Base-by-base conservation (phyloP, 2,113 vertebrate genomes). In the Anser cygnoides region DNA sequence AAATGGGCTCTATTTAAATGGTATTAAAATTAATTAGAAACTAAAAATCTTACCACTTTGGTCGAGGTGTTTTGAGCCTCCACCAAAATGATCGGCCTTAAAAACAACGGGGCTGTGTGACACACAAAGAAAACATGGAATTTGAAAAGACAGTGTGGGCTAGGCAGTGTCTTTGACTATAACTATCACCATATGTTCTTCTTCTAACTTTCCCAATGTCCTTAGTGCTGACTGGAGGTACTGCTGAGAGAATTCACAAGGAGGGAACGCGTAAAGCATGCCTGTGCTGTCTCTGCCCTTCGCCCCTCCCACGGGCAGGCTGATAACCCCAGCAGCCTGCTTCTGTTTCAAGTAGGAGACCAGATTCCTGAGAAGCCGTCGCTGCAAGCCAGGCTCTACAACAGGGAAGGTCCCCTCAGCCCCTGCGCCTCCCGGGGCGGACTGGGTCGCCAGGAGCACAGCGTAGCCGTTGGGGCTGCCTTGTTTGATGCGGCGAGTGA, bases 271-370 rank as follows among this genome's bases (percentile, higher is more conserved):
- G 6, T 99, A 99, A 63, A 99, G 98, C 99, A 99, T 99, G 84
- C 99, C 99, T 1, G 99, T 98, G 74, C 97, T 93, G 83, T 99
- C 98, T 33, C 98, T 98, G 93, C 99, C 99, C 94, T 99, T 99
- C 2, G 98, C 97, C 39, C 98, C 98, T 29, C 99, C 99, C 93
- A 99, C 98, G 0, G 99, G 99, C 90, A 99, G 98, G 96, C 99
- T 99, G 91, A 99, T 99, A 21, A 99, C 99, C 11, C 99, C 99
- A 5, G 99, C 99, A 1, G 99, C 99, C 98, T 99, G 99, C 96
- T 99, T 99, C 98, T 99, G 99, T 95, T 99, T 98, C 98, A 99
- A 98, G 98, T 99, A 99, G 65, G 99, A 99, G 94, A 99, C 99
- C 96, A 99, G 98, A 97, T 99, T 99, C 93, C 99, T 99, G 70